A percentile compares a stretch with the other conserved stretches of the same genome.
Evolutionary conservation across 2,888 invertebrate genomes (phyloP).

Genomic region (Drosophila greeni): DNA sequence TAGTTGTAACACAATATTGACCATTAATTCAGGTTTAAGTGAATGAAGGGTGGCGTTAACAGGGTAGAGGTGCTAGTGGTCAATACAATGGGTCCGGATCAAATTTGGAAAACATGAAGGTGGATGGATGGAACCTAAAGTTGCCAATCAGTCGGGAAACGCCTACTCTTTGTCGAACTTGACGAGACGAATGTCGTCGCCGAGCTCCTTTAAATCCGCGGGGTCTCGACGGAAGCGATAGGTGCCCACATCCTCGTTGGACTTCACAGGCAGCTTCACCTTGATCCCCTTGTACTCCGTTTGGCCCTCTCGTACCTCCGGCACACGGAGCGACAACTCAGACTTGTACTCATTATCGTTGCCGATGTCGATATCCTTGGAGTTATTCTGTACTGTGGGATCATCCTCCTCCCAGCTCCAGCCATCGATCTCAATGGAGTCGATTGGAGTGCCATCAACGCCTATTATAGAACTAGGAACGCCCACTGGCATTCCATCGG

Average conservation of each 20-base stretch:
- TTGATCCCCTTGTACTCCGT: constrained; percentile 63
- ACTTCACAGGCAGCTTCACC: constrained; percentile 48
- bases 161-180: constrained; percentile 50
- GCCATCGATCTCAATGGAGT: constrained; percentile 62
- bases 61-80: not conserved
- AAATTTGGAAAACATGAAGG: constrained; percentile 1
- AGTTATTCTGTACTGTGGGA: constrained; percentile 43
- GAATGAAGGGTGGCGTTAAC: not conserved
- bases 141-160: not conserved
- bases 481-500: not conserved
- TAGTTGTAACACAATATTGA: not conserved
- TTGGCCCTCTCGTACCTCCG: constrained; percentile 50
- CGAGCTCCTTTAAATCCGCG: constrained; percentile 47
- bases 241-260: constrained; percentile 52
- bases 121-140: not conserved
- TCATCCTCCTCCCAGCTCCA: constrained; percentile 45
- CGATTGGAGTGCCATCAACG: constrained; percentile 51
- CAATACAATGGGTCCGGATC: not conserved
- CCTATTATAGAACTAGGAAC: constrained; percentile 29
- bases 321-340: constrained; percentile 47
- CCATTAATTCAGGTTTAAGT: not conserved
- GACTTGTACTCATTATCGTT: constrained; percentile 54
- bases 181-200: constrained; percentile 58
- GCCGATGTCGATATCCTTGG: constrained; percentile 50
- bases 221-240: constrained; percentile 62